A percentile compares a stretch with the other conserved stretches of the same genome.
phyloP scores from a whole-genome alignment of 1,140 invertebrate genomes.

The Phocides pigmalion region DNA sequence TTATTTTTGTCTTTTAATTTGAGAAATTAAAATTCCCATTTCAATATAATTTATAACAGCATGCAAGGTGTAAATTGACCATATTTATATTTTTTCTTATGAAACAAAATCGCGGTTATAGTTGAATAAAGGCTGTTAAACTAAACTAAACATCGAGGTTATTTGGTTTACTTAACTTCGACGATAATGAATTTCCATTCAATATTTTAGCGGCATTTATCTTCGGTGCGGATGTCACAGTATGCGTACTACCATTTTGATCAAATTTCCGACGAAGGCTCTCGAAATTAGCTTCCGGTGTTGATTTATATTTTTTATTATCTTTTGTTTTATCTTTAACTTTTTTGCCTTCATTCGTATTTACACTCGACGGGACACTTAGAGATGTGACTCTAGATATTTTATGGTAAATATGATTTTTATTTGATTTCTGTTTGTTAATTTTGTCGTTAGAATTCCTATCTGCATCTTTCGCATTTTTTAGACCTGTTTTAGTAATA shows the following conservation, averaged over 20 bases:
- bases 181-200: not conserved
- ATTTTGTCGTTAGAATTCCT: not conserved
- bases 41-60: too few relatives aligned
- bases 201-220: not conserved
- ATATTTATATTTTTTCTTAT: too few relatives aligned
- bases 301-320: not conserved
- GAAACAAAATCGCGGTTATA: too few relatives aligned
- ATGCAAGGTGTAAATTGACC: too few relatives aligned
- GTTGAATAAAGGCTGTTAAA: too few relatives aligned
- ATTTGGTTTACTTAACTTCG: not conserved
- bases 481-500: conserved; percentile 7
- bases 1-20: too few relatives aligned
- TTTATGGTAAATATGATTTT: not conserved
- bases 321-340: not conserved
- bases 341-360: conserved; percentile 3
- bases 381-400: not conserved
- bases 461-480: not conserved
- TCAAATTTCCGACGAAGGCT: conserved; percentile 35
- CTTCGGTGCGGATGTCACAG: not conserved
- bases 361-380: not conserved
- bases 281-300: conserved; percentile 15
- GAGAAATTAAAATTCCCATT: too few relatives aligned
- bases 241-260: conserved; percentile 4
- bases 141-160: not conserved
- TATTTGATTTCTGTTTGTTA: not conserved